phyloP scores from a whole-genome alignment of 2,113 vertebrate genomes.

The Nothoprocta perdicaria region DNA sequence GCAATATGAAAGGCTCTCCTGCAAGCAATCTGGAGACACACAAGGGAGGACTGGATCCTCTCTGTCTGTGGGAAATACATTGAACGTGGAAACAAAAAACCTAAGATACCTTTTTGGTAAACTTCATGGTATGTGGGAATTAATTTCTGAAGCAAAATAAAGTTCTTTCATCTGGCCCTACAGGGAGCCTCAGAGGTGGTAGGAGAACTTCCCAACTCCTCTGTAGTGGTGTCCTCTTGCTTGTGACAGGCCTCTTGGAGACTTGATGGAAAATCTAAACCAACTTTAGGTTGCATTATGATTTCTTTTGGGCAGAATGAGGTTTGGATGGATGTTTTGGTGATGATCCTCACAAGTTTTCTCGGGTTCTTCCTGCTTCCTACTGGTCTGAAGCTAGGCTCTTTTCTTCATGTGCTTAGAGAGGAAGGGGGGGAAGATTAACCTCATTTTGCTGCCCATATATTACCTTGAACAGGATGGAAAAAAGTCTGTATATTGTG shows the following conservation, averaged over 20 bases:
- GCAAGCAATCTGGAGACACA: background rate
- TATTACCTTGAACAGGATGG: background rate
- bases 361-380: background rate
- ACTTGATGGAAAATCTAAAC: background rate
- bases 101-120: background rate
- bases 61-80: background rate
- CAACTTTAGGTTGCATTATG: background rate
- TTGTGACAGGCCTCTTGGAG: background rate
- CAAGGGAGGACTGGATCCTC: background rate
- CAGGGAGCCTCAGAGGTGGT: background rate
- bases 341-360: background rate
- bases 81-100: background rate
- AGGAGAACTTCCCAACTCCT: background rate
- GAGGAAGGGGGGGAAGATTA: constrained; percentile 13
- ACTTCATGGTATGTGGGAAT: background rate
- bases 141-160: background rate
- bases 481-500: background rate
- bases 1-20: background rate
- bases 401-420: background rate
- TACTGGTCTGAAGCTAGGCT: background rate
- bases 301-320: background rate
- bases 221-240: background rate
- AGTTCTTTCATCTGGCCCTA: background rate
- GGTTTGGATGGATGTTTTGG: background rate
- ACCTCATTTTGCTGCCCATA: background rate